Percentiles rank a stretch among this genome's conserved stretches.
Evolutionary conservation across 2,888 invertebrate genomes (phyloP).

Genomic region (Octodonta nipae): DNA sequence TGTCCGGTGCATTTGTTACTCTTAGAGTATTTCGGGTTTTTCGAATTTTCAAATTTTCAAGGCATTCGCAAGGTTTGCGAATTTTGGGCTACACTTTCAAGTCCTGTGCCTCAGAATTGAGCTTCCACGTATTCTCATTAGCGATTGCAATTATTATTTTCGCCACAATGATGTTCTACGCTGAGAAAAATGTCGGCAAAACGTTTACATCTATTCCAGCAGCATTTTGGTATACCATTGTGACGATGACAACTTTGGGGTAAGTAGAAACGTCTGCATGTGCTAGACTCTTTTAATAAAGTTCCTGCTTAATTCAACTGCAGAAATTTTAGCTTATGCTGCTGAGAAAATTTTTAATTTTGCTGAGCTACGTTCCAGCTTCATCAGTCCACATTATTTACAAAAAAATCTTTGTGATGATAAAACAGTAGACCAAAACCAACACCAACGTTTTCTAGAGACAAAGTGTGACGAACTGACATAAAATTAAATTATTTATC

Average conservation of each 20-base stretch:
- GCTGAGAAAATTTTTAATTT: no score
- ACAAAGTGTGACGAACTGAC: no score
- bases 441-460: no score
- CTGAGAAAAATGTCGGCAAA: conserved; percentile 94
- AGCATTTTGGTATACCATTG: conserved; percentile 99
- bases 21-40: conserved; percentile 97
- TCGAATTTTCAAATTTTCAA: conserved; percentile 99
- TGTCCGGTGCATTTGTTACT: conserved; percentile 97
- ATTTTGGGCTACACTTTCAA: conserved; percentile 98
- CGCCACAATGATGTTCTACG: conserved; percentile 99
- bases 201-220: conserved; percentile 99
- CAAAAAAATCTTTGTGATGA: no score
- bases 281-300: no score
- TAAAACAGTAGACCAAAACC: no score
- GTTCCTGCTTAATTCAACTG: no score
- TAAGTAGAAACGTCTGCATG: no score
- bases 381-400: no score
- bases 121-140: conserved; percentile 96
- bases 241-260: conserved; percentile 99
- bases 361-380: no score
- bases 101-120: conserved; percentile 96
- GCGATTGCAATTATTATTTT: conserved; percentile 99
- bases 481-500: no score
- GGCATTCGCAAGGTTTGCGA: conserved; percentile 95
- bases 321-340: no score